phyloP scores from a whole-genome alignment of 1,140 invertebrate genomes.

The Diorhabda elongata region DNA sequence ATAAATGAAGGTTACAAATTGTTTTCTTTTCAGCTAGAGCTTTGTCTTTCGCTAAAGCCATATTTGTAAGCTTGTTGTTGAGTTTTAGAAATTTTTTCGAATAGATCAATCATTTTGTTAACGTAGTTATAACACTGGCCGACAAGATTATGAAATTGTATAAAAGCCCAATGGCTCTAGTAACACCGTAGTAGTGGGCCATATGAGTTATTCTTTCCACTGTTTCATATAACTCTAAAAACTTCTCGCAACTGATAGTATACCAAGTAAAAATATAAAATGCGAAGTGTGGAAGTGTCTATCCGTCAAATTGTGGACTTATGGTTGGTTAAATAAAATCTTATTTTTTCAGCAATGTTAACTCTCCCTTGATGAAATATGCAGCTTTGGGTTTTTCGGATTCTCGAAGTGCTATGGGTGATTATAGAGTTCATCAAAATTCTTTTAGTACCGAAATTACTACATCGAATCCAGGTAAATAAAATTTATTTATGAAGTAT shows the following conservation, averaged over 20 bases:
- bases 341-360: constrained; percentile 20
- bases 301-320: not conserved
- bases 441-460: constrained; percentile 27
- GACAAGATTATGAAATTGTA: too few relatives aligned
- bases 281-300: not conserved
- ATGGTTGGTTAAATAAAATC: too few relatives aligned
- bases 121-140: too few relatives aligned
- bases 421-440: constrained; percentile 34
- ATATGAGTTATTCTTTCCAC: not conserved
- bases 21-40: too few relatives aligned
- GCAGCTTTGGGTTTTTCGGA: constrained; percentile 52
- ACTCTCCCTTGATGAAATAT: constrained; percentile 38
- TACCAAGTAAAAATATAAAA: not conserved
- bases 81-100: too few relatives aligned
- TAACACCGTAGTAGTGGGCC: not conserved
- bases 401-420: constrained; percentile 36
- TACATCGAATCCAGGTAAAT: constrained; percentile 14
- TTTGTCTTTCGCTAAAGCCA: too few relatives aligned
- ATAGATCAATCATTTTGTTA: too few relatives aligned
- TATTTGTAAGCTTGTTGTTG: too few relatives aligned
- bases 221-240: not conserved
- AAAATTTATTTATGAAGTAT: too few relatives aligned
- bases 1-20: not conserved
- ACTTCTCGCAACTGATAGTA: not conserved
- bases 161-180: not conserved